Evolutionary conservation across 2,888 invertebrate genomes (phyloP).

Genomic region (Cotesia congregata): DNA sequence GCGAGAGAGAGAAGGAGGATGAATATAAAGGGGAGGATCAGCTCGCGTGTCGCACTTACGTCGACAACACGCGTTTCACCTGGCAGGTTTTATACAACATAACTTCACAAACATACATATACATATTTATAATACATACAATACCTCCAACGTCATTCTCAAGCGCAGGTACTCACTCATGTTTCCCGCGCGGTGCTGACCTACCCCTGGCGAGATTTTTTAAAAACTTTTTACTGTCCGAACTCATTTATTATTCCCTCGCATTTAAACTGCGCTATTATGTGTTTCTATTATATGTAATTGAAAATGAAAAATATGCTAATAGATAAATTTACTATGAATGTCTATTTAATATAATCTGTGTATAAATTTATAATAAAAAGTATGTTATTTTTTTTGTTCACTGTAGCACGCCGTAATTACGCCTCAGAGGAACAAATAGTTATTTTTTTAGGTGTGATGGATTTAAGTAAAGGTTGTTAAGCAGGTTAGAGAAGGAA

Average conservation of each 20-base stretch:
- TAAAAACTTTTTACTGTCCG: background rate
- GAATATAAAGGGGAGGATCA: conserved; percentile 27
- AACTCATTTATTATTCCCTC: background rate
- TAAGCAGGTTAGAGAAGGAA: background rate
- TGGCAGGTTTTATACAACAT: conserved; percentile 24
- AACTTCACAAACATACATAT: conserved; percentile 9
- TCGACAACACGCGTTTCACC: conserved; percentile 38
- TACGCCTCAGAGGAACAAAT: background rate
- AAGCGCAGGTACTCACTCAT: conserved; percentile 33
- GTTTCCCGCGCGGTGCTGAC: conserved; percentile 37
- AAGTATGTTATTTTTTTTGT: background rate
- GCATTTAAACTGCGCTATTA: background rate
- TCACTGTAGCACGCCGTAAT: background rate
- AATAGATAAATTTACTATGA: no score
- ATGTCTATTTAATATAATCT: no score
- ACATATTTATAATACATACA: conserved; percentile 10
- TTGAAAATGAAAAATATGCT: background rate
- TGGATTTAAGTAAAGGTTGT: background rate
- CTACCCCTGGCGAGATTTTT: conserved; percentile 39
- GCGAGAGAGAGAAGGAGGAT: background rate
- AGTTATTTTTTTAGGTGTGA: background rate
- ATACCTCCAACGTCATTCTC: conserved; percentile 40
- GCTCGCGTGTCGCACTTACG: conserved; percentile 27
- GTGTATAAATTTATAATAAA: no score
- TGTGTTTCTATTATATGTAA: background rate